Evolutionary conservation across 2,113 vertebrate genomes (phyloP), one percentile per base, ranked within the genome.

Genomic region (Gambusia affinis): DNA sequence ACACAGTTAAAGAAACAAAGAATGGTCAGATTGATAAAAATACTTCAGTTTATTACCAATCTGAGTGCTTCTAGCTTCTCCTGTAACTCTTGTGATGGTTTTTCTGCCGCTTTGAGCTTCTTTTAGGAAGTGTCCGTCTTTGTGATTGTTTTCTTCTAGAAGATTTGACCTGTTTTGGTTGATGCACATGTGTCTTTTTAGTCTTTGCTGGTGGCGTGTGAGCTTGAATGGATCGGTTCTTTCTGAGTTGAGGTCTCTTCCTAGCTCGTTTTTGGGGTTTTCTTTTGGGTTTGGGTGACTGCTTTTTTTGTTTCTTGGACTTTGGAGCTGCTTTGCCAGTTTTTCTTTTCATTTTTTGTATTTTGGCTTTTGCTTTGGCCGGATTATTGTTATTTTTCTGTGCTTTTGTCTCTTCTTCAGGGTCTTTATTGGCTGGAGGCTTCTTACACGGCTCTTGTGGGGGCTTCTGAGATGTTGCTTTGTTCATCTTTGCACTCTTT

Each of bases 1-100:
- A 7, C 35, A n/a, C 17, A 69, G 14, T 8, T 19, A 29, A 64
- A 28, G 0, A 8, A 3, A 74, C 62, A 28, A 80, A 54, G 37
- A 65, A 39, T 6, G n/a, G 47, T 70, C 24, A 67, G 4, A 44
- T 66, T 82, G 73, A 37, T 77, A 3, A 1, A 75, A 57, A n/a
- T 33, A 8, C 54, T 68, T 51, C 8, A 39, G 57, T 87, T 80
- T 87, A 79, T 81, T 81, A 17, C 1, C 27, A 44, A 24, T 61
- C 3, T 8, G 75, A 64, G 10, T 30, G 28, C 22, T 69, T 47
- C 51, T 62, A 12, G 12, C 12, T 37, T 60, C 35, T 83, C 33
- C 33, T 72, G 28, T 8, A 17, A 6, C 8, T 14, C 10, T 0
- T 27, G 1, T 24, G 10, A 3, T 19, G 31, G 5, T 0, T 8